Evolutionary conservation across 35 echinoderm and acorn worm genomes (phyloP).

Genomic region (Strongylocentrotus purpuratus): DNA sequence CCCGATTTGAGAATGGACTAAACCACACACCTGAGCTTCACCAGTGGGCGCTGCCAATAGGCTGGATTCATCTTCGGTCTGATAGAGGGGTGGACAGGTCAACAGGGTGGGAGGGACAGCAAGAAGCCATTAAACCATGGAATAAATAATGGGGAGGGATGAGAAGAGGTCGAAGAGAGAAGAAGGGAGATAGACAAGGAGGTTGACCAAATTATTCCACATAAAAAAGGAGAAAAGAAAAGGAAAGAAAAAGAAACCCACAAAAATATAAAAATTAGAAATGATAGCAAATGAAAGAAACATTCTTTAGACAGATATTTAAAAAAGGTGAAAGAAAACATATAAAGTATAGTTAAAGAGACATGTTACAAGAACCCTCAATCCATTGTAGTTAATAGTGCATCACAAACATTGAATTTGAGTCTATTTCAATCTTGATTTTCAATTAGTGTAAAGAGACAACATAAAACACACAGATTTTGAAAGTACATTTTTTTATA

Average conservation of each 20-base stretch:
- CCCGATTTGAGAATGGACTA: conserved; percentile 45
- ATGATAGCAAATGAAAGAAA: conserved; percentile 32
- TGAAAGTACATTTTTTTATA: no score
- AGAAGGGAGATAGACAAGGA: not conserved
- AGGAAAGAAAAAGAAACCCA: not conserved
- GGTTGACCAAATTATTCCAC: conserved; percentile 33
- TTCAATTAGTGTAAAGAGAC: no score
- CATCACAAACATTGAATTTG: no score
- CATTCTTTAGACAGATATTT: not conserved
- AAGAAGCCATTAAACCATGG: conserved; percentile 20
- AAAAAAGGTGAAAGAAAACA: conserved; percentile 11
- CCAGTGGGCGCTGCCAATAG: conserved; percentile 35
- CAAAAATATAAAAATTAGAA: conserved; percentile 23
- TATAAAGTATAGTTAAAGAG: not conserved
- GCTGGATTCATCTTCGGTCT: conserved; percentile 52
- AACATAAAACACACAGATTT: no score
- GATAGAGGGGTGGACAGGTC: conserved; percentile 49
- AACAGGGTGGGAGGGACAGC: conserved; percentile 43
- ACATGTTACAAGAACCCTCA: no score
- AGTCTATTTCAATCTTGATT: no score
- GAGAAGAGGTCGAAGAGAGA: conserved; percentile 1
- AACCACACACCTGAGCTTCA: conserved; percentile 52
- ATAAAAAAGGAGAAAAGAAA: conserved; percentile 20
- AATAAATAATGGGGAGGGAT: not conserved
- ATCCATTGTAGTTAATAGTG: no score